Conservation (phyloP, 2,113 vertebrate species). For the Callionymus lyra region DNA sequence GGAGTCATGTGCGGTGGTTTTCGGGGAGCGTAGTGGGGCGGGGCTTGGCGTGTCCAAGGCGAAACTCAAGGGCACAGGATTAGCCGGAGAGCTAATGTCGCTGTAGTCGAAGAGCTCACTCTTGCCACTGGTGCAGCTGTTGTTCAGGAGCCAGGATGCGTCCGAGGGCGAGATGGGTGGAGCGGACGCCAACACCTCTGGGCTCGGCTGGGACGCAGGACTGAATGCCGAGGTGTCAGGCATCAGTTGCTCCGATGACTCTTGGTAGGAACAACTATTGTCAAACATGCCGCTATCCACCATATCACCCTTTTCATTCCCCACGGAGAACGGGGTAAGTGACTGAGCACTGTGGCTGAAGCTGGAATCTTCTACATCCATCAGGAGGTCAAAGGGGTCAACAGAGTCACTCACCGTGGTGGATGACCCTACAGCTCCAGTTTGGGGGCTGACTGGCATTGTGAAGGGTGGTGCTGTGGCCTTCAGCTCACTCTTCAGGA, state of each 20-base stretch:
- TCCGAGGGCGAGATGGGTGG: constrained; percentile 57
- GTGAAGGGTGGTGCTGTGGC: constrained; percentile 48
- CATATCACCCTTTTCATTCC: constrained; percentile 17
- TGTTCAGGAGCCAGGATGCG: constrained; percentile 53
- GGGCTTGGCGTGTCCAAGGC: constrained; percentile 43
- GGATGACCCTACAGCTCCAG: constrained; percentile 3
- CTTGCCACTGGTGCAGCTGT: constrained; percentile 39
- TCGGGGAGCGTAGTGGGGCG: constrained; percentile 55
- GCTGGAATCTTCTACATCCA: constrained; percentile 35
- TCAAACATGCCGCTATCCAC: constrained; percentile 44
- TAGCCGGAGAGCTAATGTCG: constrained; percentile 8
- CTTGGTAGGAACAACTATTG: constrained; percentile 21
- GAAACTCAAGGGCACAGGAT: constrained; percentile 24
- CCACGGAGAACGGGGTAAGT: constrained; percentile 17
- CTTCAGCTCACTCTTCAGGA: constrained; percentile 49
- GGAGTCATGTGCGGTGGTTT: constrained; percentile 49
- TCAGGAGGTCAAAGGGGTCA: constrained; percentile 36
- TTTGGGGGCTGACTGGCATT: constrained; percentile 25
- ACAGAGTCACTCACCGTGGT: constrained; percentile 5
- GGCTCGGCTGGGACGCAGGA: constrained; percentile 34
- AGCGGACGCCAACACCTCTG: constrained; percentile 46
- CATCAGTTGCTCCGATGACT: constrained; percentile 13
- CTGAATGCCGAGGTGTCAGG: constrained; percentile 44
- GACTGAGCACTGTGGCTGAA: constrained; percentile 21
- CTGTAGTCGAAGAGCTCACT: constrained; percentile 38